Base-by-base conservation (phyloP, 2,888 invertebrate species). In the Drosophila sordidapex region DNA sequence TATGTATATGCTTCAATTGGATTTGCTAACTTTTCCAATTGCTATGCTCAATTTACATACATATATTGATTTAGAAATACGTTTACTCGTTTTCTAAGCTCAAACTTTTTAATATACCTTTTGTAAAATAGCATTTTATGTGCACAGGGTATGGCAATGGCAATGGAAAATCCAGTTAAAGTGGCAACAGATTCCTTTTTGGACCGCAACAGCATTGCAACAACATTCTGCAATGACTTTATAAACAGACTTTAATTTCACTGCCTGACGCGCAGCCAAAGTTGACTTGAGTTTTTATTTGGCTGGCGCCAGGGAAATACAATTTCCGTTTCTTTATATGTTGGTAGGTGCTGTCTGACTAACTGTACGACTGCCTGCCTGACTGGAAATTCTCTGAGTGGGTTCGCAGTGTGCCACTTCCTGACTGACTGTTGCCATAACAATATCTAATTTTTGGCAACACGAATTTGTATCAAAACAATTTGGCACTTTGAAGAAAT, bases 171-270 rank as follows among this genome's bases (percentile, higher is more conserved):
- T 36, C 29, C 38, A 40, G 49, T 33, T 61, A 51, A 63, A 76
- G 59, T 74, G 64, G 56, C 63, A 51, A 43, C 64, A 63, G 76
- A 83, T 66, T 82, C 59, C 65, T 56, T 56, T 53, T 56, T 56
- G 58, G 51, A 76, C 66, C 85, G 68, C 86, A 79, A 56, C 66
- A 51, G 48, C 60, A 72, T 59, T 74, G 81, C 83, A 76, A 57
- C 74, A 58, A 76, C 74, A 69, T 65, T 70, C 76, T 58, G 78
- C 80, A 89, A 90, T 87, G 84, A 75, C 87, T 87, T 87, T 82
- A 90, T 90, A 87, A 87, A 87, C 89, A 89, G 80, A 84, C 87
- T 91, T 89, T 83, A 81, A 90, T 87, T 81, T 83, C 73, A 59
- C 74, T 77, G 60, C 51, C 65, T 43, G 54, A 40, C 69, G 52